phyloP scores from a whole-genome alignment of 1,140 invertebrate genomes.

The Cotesia typhae region DNA sequence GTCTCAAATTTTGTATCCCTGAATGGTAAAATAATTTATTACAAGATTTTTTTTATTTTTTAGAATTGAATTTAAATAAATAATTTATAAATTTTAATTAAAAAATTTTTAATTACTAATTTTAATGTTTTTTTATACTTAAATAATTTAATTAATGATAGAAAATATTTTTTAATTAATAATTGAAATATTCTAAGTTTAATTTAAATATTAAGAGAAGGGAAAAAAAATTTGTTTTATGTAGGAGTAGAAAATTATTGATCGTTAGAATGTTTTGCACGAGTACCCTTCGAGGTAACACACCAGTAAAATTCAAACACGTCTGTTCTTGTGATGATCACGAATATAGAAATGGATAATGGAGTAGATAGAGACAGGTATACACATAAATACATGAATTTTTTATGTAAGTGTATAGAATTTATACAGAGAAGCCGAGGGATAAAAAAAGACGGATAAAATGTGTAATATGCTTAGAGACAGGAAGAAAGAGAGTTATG shows the following conservation, averaged over 20 bases:
- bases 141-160: no score
- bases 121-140: no score
- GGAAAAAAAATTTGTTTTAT: no score
- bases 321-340: neutral
- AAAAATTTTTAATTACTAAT: no score
- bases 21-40: constrained; percentile 45
- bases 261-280: neutral
- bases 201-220: neutral
- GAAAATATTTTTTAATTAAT: no score
- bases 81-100: no score
- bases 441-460: neutral
- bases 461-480: constrained; percentile 16
- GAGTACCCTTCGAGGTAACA: no score
- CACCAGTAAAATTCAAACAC: no score
- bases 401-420: neutral
- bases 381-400: no score
- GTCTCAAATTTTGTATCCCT: constrained; percentile 46
- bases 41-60: constrained; percentile 37
- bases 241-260: neutral
- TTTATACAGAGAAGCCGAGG: neutral
- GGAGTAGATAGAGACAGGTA: no score
- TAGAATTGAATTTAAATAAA: neutral
- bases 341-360: no score
- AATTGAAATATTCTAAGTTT: no score
- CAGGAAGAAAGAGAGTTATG: constrained; percentile 40